Evolutionary conservation across 1,140 invertebrate genomes (phyloP), one percentile per base, ranked within the genome.

Genomic region (Achroia grisella): DNA sequence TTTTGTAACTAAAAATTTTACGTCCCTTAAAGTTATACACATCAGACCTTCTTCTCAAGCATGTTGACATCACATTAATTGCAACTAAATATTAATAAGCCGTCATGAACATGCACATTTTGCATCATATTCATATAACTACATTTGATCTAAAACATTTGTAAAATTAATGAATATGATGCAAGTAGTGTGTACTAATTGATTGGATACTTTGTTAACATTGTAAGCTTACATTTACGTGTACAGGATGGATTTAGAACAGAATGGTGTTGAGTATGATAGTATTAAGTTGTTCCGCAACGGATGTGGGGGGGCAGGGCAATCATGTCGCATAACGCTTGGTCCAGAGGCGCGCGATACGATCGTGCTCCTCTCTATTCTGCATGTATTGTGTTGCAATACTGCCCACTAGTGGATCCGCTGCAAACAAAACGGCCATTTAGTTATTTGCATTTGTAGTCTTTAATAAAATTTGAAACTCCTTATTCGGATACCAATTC

Each of bases 311-410:
- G 32, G n/a, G 59, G 56, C 68, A 57, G 62, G 11, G 56, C 29
- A 72, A 90, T 95, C 94, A 97, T 89, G 95, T 97, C 45, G 97
- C 96, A 84, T 97, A 99, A 67, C 97, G 91, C 86, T 98, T 98
- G 63, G 97, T 99, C 98, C 98, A 99, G 56, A 98, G 91, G 76
- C 97, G 91, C 54, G 98, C 98, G 82, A 97, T 97, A 76, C 96
- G 93, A 88, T 99, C 98, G 73, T 99, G 97, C 84, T 99, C 97
- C 86, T 97, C 95, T 44, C 97, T 90, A 87, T 99, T 98, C 82
- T 97, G 95, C 57, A 98, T 89, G 88, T 98, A 99, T 89, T 99
- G 97, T 54, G 96, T 97, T 29, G 97, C 97, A 88, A 99, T 99
- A 83, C 95, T 98, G 44, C 97, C 97, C 30, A 99, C 98, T 65